These are phyloP conservation scores for Spisula subtruncata DNA, from an alignment of 2,888 invertebrate species.

Conservation along the genomic window DNA sequence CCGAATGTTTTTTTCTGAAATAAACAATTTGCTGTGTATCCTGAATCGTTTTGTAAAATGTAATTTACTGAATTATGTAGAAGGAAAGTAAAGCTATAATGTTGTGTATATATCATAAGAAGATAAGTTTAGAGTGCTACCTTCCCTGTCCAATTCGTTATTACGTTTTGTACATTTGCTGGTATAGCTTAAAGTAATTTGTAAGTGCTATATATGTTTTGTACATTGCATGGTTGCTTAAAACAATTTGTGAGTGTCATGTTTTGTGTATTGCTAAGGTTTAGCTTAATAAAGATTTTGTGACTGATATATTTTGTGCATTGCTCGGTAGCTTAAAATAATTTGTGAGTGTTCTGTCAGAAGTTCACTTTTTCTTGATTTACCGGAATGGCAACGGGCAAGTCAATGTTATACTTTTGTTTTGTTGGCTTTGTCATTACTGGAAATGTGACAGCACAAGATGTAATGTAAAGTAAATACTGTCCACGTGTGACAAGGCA, in stretches of 20 bases:
- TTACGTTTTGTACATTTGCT: no score
- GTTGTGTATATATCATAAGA: no score
- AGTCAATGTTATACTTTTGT: neutral
- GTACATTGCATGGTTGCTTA: neutral
- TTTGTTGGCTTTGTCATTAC: conserved; percentile 2
- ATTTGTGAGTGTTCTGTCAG: neutral
- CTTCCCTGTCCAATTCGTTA: no score
- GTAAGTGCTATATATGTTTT: neutral
- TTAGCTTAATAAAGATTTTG: no score
- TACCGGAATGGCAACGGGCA: neutral
- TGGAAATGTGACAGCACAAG: neutral
- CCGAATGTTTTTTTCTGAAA: conserved; percentile 28
- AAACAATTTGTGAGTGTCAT: neutral
- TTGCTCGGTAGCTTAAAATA: neutral
- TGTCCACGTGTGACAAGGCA: conserved; percentile 46
- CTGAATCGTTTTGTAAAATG: conserved; percentile 38
- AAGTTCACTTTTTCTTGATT: conserved; percentile 4
- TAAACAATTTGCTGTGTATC: conserved; percentile 24
- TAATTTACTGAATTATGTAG: conserved; percentile 35
- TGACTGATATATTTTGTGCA: conserved; percentile 1
- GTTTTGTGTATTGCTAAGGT: no score
- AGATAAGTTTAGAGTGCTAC: no score
- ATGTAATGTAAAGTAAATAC: conserved; percentile 28
- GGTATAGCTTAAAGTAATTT: no score
- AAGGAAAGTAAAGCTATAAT: conserved; percentile 11